phyloP scores from a whole-genome alignment of 2,113 vertebrate genomes.

The Tauraco erythrolophus region DNA sequence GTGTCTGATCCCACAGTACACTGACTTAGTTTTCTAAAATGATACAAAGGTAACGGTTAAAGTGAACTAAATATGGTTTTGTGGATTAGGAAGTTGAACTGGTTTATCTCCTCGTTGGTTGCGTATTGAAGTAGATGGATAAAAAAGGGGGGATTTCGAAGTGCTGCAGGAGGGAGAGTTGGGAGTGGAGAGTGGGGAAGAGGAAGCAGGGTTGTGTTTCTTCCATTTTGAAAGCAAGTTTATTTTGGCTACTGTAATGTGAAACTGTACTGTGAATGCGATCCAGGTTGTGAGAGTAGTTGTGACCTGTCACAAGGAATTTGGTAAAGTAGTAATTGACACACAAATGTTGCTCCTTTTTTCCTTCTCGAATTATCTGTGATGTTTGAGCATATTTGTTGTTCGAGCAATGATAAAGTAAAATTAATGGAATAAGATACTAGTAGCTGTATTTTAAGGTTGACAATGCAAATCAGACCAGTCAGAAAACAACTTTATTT shows the following conservation, averaged over 20 bases:
- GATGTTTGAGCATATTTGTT: neutral
- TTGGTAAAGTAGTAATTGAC: neutral
- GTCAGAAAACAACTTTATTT: neutral
- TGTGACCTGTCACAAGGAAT: constrained; percentile 32
- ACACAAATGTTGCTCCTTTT: neutral
- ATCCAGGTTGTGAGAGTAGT: neutral
- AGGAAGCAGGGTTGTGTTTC: constrained; percentile 42
- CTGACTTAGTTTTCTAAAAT: neutral
- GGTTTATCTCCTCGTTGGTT: neutral
- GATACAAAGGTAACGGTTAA: neutral
- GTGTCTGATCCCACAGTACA: neutral
- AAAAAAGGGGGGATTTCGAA: neutral
- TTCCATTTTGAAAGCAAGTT: constrained; percentile 63
- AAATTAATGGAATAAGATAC: neutral
- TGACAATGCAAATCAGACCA: neutral
- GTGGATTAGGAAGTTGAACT: neutral
- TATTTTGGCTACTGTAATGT: constrained; percentile 60
- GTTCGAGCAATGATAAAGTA: neutral
- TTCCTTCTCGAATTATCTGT: neutral
- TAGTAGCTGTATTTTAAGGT: neutral
- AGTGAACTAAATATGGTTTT: neutral
- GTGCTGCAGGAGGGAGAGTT: neutral
- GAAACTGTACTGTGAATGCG: constrained; percentile 27
- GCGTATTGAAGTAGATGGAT: neutral
- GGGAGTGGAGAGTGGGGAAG: neutral